These are phyloP conservation scores for Macropus fuliginosus DNA, from an alignment of 2,797 vertebrate genomes.

Conservation along the genomic window DNA sequence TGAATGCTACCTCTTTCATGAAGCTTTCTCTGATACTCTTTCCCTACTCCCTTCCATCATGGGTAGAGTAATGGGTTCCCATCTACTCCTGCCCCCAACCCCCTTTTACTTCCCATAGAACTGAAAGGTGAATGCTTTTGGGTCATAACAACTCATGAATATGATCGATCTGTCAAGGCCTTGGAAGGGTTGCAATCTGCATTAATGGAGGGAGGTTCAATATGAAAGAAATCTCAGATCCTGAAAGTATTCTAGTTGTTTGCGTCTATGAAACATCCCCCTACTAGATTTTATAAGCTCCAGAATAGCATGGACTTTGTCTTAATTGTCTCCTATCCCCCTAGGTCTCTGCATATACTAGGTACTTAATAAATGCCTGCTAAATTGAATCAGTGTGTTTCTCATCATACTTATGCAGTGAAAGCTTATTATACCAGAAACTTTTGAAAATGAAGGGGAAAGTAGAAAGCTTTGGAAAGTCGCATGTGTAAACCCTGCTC, in stretches of 20 bases:
- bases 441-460: neutral
- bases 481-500: neutral
- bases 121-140: neutral
- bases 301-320: neutral
- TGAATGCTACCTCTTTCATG: neutral
- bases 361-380: neutral
- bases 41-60: neutral
- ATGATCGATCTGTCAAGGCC: neutral
- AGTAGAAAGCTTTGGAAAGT: neutral
- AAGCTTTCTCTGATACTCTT: neutral
- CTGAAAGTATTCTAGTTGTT: neutral
- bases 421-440: neutral
- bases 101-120: neutral
- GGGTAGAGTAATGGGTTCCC: neutral
- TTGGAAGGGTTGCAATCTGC: neutral
- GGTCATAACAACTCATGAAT: neutral
- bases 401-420: neutral
- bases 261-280: neutral
- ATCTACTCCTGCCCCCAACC: neutral
- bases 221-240: neutral
- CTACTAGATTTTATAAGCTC: neutral
- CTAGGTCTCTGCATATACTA: neutral
- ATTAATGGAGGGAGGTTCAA: neutral
- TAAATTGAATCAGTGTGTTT: neutral
- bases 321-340: neutral